Evolutionary conservation across 2,113 vertebrate species (phyloP), one percentile per base, ranked within the genome.

Genomic region (Neodon shergylaensis): DNA sequence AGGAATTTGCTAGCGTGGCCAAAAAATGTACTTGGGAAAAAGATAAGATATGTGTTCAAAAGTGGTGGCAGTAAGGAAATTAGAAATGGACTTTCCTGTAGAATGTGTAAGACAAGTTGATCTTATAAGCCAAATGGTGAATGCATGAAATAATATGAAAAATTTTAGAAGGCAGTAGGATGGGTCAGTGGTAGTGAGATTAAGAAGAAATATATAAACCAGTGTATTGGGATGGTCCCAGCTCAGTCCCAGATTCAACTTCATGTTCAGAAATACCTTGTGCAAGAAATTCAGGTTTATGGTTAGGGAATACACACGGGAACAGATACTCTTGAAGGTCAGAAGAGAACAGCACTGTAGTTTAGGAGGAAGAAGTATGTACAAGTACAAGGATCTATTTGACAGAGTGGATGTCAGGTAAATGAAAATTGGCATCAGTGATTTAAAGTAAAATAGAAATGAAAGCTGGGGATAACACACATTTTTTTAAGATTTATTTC

Each of bases 381-480:
- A 74, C 3, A 63, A 5, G 44, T 39, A 83, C 4, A 66, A 86
- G 42, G 70, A 92, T n/a, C 17, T 17, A 91, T 66, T 94, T 70
- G 44, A 24, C 31, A 76, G 81, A 31, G 5, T 63, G 28, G 78
- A 74, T 86, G 39, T 3, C 39, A 94, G 54, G 10, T 31, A 82
- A 87, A 61, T 91, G 39, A 74, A 72, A 94, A 85, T 14, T 86
- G 21, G 19, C 4, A 74, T n/a, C 63, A 47, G 44, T 95, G 52
- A 33, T 58, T 95, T 76, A 86, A 96, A 88, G 66, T n/a, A 63
- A 91, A 54, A 91, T 42, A 26, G 52, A 42, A 78, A 94, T 88
- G 28, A 78, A 96, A 85, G 16, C 52, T 88, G n/a, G 3, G 22
- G 24, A 81, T 83, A 83, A 83, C 21, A 61, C 54, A 82, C 5